Percentiles rank a stretch among this genome's conserved stretches.
These are phyloP conservation scores for Octodonta nipae DNA, from an alignment of 2,888 invertebrate species.

Conservation along the genomic window DNA sequence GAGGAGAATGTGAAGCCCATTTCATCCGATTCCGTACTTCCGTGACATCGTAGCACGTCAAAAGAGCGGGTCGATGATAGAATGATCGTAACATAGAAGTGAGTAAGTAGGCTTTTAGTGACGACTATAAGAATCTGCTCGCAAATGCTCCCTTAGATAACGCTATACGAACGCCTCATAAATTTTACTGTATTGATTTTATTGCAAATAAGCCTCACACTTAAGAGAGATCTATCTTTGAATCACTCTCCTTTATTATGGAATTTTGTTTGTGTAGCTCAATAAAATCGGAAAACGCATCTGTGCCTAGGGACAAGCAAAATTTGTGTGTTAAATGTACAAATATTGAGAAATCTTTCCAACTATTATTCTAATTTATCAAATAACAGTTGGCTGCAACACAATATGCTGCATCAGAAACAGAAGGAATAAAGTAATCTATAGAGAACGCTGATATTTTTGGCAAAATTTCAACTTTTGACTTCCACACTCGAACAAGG, in stretches of 20 bases:
- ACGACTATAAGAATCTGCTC: conserved; percentile 22
- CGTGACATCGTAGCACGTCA: conserved; percentile 19
- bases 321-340: no score
- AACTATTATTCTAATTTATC: no score
- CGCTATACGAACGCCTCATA: conserved; percentile 26
- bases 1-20: conserved; percentile 18
- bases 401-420: no score
- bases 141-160: conserved; percentile 22
- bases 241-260: conserved; percentile 22
- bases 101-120: conserved; percentile 26
- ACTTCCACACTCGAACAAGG: no score
- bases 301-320: conserved; percentile 7
- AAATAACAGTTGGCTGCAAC: no score
- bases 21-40: conserved; percentile 23
- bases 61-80: conserved; percentile 21
- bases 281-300: conserved; percentile 12
- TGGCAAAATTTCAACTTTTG: no score
- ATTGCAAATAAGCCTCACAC: conserved; percentile 30
- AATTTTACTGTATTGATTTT: conserved; percentile 33
- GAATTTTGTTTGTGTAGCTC: conserved; percentile 15
- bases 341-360: no score
- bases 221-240: conserved; percentile 22
- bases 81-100: conserved; percentile 18
- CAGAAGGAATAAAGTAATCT: no score
- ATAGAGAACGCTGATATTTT: no score